These are phyloP conservation scores for Gymnothorax javanicus DNA, from an alignment of 2,797 vertebrate genomes.

Conservation along the genomic window DNA sequence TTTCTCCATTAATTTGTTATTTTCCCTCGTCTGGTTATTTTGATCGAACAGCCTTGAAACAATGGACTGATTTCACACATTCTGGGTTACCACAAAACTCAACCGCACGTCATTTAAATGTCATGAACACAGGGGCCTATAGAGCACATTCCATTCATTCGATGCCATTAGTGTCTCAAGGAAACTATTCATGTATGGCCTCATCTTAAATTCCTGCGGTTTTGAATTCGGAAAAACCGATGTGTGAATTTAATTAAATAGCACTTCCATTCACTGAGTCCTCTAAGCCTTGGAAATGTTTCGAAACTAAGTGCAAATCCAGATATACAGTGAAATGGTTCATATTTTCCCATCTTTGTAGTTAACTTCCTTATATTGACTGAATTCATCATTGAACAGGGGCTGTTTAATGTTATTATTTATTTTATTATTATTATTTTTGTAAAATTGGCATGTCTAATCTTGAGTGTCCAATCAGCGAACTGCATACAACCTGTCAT, in stretches of 20 bases:
- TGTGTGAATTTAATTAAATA: not conserved
- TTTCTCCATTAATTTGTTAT: not conserved
- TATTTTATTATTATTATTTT: too few species aligned
- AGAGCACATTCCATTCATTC: not conserved
- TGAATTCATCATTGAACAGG: too few species aligned
- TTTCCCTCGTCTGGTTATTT: not conserved
- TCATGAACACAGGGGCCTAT: not conserved
- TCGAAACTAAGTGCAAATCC: too few species aligned
- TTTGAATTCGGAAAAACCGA: not conserved
- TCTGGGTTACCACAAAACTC: not conserved
- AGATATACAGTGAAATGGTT: too few species aligned
- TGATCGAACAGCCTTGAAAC: not conserved
- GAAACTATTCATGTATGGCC: not conserved
- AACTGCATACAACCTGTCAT: too few species aligned
- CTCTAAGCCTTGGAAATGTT: too few species aligned
- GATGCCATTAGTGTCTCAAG: slow-evolving; percentile 4
- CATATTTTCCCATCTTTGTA: too few species aligned
- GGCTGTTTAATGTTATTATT: too few species aligned
- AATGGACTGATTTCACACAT: not conserved
- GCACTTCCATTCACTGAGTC: not conserved
- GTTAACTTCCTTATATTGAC: too few species aligned
- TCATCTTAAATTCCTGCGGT: not conserved
- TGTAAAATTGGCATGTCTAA: too few species aligned
- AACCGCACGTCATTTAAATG: not conserved
- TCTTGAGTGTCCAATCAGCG: too few species aligned